Evolutionary conservation across 2,888 invertebrate species (phyloP).

Genomic region (Lasioglossum zephyrum): DNA sequence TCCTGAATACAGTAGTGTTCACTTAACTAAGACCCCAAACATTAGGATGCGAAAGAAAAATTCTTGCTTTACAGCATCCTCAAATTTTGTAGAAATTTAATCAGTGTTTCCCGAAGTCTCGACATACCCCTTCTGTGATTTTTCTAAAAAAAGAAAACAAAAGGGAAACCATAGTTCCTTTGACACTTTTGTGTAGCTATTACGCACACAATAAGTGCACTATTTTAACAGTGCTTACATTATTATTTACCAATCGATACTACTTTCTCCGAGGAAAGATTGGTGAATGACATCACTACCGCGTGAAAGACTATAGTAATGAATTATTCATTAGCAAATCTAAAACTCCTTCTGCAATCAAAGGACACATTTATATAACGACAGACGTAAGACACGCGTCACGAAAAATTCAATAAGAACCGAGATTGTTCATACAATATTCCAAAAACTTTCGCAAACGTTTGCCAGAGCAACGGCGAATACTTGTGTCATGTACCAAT

Average conservation of each 20-base stretch:
- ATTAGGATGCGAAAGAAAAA: no score
- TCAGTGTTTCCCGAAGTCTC: no score
- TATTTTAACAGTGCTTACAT: background rate
- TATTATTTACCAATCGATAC: background rate
- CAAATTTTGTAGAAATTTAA: no score
- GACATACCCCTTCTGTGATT: no score
- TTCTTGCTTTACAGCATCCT: no score
- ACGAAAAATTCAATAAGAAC: background rate
- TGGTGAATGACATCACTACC: background rate
- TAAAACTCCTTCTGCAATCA: background rate
- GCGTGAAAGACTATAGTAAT: background rate
- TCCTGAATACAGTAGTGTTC: background rate
- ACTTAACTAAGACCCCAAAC: no score
- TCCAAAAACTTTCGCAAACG: background rate
- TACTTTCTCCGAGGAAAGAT: background rate
- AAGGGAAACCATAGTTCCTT: no score
- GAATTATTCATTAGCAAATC: background rate
- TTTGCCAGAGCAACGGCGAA: background rate
- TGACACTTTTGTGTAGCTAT: background rate
- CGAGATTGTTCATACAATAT: background rate
- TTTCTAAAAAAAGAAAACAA: no score
- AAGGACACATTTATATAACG: background rate
- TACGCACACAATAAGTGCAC: background rate
- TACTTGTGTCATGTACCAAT: background rate
- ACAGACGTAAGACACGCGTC: background rate